Evolutionary conservation across 2,113 vertebrate species (phyloP).

Genomic region (Sterna hirundo): DNA sequence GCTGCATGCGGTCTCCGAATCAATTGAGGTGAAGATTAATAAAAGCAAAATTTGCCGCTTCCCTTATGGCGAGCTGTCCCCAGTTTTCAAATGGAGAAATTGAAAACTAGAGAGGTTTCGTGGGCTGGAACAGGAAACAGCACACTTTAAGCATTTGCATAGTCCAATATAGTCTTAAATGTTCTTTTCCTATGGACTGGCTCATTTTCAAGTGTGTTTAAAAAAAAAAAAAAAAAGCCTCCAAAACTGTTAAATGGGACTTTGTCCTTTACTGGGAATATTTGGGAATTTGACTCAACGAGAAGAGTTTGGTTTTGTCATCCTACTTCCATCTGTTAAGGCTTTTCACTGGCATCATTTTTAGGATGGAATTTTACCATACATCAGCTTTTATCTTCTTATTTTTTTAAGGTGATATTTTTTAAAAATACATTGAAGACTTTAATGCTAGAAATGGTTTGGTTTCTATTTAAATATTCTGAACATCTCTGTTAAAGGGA

Average conservation of each 20-base stretch:
- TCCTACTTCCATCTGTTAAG: slow-evolving; percentile 32
- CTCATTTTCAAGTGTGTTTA: background rate
- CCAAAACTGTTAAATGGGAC: background rate
- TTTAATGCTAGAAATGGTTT: slow-evolving; percentile 12
- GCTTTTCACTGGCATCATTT: background rate
- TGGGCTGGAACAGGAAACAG: background rate
- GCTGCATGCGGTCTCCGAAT: background rate
- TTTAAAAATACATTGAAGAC: background rate
- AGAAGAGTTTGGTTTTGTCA: background rate
- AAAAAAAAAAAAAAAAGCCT: background rate
- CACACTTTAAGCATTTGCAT: background rate
- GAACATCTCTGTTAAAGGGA: slow-evolving; percentile 30
- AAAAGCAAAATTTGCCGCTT: background rate
- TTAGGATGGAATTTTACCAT: slow-evolving; percentile 1
- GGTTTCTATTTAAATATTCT: slow-evolving; percentile 53
- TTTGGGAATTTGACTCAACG: background rate
- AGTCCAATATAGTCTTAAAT: background rate
- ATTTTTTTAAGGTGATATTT: background rate
- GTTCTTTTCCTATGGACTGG: background rate
- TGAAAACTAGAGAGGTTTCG: background rate
- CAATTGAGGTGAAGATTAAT: background rate
- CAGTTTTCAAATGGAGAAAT: background rate
- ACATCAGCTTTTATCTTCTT: background rate
- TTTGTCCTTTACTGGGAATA: background rate
- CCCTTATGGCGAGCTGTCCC: background rate